phyloP scores from a whole-genome alignment of 2,113 vertebrate species.

The Melanerpes formicivorus region DNA sequence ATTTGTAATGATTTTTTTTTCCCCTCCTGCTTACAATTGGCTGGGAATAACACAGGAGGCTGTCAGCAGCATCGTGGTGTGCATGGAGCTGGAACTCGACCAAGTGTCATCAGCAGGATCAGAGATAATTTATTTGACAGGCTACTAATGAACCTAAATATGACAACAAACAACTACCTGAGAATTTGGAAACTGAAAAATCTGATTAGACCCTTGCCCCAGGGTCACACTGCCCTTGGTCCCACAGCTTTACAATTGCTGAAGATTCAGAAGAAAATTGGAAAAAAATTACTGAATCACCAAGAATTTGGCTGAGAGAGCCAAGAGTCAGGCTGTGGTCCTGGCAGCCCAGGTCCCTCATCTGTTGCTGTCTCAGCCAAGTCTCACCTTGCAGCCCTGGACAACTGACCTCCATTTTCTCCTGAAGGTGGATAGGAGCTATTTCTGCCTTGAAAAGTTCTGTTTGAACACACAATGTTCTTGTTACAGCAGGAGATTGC shows the following conservation, averaged over 20 bases:
- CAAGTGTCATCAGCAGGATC: neutral
- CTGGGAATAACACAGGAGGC: neutral
- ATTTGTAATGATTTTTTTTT: constrained; percentile 17
- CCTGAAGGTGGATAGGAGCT: neutral
- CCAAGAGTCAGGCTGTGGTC: neutral
- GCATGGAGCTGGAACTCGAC: constrained; percentile 39
- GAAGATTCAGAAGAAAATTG: neutral
- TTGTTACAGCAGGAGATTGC: neutral
- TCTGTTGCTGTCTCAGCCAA: neutral
- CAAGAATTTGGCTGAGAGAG: neutral
- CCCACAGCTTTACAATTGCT: neutral
- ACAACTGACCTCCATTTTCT: neutral
- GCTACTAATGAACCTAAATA: constrained; percentile 39
- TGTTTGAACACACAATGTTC: neutral
- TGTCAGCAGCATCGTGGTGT: neutral
- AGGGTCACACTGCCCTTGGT: neutral
- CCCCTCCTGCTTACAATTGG: neutral
- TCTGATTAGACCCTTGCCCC: neutral
- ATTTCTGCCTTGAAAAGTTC: neutral
- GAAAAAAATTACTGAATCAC: neutral
- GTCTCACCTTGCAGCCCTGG: neutral
- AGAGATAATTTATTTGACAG: constrained; percentile 48
- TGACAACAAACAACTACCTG: neutral
- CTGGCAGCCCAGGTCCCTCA: neutral
- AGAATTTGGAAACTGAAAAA: neutral